Evolutionary conservation across 2,113 vertebrate species (phyloP).

Genomic region (Labrus mixtus): DNA sequence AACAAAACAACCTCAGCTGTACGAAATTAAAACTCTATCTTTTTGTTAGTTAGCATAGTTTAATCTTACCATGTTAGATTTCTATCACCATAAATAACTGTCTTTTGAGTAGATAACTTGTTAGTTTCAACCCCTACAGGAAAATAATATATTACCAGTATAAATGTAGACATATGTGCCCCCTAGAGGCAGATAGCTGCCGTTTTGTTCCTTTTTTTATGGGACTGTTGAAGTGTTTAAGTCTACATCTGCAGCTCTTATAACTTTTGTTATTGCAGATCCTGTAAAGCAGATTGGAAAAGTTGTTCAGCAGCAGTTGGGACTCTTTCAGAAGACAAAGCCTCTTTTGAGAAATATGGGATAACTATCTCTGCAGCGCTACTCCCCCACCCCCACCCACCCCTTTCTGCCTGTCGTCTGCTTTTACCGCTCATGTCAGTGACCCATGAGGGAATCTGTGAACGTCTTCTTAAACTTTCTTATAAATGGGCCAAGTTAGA

Average conservation of each 20-base stretch:
- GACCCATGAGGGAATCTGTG: constrained; percentile 18
- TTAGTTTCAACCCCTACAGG: too few species aligned
- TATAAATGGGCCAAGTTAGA: neutral
- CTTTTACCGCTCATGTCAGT: constrained; percentile 39
- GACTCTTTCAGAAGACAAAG: constrained; percentile 49
- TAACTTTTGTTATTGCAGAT: constrained; percentile 1
- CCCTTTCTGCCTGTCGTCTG: constrained; percentile 47
- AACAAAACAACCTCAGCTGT: too few species aligned
- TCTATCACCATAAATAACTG: too few species aligned
- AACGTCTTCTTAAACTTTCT: neutral
- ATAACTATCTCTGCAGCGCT: constrained; percentile 27
- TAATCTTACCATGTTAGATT: too few species aligned
- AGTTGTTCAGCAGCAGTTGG: constrained; percentile 31
- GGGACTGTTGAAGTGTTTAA: neutral
- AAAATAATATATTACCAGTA: too few species aligned
- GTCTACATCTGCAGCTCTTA: neutral
- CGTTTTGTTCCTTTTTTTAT: too few species aligned
- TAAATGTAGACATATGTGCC: too few species aligned
- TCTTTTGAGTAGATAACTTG: too few species aligned
- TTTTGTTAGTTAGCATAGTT: too few species aligned
- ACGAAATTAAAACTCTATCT: too few species aligned
- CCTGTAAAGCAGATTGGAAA: neutral
- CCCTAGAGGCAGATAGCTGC: too few species aligned
- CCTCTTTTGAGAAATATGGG: constrained; percentile 43
- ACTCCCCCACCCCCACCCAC: neutral